phyloP scores from a whole-genome alignment of 2,113 vertebrate genomes.

The Balaeniceps rex region DNA sequence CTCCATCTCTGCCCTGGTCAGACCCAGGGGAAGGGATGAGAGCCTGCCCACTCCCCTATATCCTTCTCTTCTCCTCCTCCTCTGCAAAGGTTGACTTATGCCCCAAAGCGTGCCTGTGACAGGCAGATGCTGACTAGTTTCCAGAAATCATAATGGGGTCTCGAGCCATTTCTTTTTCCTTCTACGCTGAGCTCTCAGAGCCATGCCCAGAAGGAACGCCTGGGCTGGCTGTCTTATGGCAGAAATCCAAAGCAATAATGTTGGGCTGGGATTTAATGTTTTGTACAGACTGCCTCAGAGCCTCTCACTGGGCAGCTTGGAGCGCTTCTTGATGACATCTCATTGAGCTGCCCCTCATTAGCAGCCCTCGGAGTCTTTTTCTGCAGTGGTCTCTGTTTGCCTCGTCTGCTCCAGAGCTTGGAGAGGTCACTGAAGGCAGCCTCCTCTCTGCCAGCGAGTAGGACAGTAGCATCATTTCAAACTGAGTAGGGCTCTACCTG shows the following conservation, averaged over 20 bases:
- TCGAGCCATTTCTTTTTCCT: not conserved
- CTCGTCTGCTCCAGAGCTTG: not conserved
- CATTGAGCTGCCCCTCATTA: not conserved
- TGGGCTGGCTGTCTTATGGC: not conserved
- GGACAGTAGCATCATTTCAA: not conserved
- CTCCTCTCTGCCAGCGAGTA: not conserved
- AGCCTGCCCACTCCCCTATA: not conserved
- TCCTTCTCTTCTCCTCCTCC: not conserved
- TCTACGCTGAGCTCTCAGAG: not conserved
- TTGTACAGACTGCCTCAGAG: not conserved
- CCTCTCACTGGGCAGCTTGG: not conserved
- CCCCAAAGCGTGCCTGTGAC: not conserved
- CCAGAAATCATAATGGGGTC: not conserved
- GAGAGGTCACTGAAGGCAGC: not conserved
- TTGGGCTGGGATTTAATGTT: not conserved
- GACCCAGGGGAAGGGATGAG: not conserved
- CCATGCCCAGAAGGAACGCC: not conserved
- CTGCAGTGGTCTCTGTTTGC: not conserved
- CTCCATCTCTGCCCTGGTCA: not conserved
- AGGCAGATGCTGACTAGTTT: not conserved
- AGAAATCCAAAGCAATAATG: not conserved
- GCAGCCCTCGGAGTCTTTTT: not conserved
- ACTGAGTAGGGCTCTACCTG: not conserved
- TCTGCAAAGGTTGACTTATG: not conserved
- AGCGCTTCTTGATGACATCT: not conserved